Evolutionary conservation across 1,140 invertebrate species (phyloP), one percentile per base, ranked within the genome.

Genomic region (Drosophila oshimai): DNA sequence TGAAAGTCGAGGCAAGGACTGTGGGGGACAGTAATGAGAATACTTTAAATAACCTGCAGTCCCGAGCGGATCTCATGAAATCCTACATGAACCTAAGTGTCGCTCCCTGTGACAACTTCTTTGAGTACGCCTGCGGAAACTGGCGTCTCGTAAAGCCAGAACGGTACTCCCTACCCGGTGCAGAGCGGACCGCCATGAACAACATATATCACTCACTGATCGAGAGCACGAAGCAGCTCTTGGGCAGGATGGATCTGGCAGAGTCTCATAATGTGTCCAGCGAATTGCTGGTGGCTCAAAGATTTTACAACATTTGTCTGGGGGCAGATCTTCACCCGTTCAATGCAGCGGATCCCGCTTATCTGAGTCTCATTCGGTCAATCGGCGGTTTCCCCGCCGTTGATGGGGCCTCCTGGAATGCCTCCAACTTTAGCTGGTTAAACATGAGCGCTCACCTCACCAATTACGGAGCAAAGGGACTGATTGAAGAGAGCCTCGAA

Each of bases 31-130:
- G n/a, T n/a, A n/a, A n/a, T n/a, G n/a, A n/a, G n/a, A n/a, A n/a
- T n/a, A n/a, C n/a, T n/a, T n/a, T n/a, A n/a, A n/a, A n/a, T n/a
- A n/a, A n/a, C n/a, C 44, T 73, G 34, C 92, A 93, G 50, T 92
- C 93, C 4, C 78, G 90, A 46, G 64, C 80, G 0, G 47, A 54
- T 3, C 36, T 55, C 5, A 90, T 93, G 57, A 51, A 92, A 10
- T 81, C 81, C 4, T 93, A 93, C 45, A 93, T 95, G 91, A 92
- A 95, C 60, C 69, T 77, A 17, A 90, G 71, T 2, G 92, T 93
- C 1, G 91, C 95, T 75, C 95, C 95, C 0, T 96, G 95, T 71
- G 92, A 94, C 6, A 93, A 96, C 74, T 96, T 96, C 79, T 96
- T 95, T 72, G 90, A 93, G 58, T 95, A 93, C 74, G 91, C 94